Conservation (phyloP, 2,797 vertebrate species). For the Typhlichthys eigenmanni region DNA sequence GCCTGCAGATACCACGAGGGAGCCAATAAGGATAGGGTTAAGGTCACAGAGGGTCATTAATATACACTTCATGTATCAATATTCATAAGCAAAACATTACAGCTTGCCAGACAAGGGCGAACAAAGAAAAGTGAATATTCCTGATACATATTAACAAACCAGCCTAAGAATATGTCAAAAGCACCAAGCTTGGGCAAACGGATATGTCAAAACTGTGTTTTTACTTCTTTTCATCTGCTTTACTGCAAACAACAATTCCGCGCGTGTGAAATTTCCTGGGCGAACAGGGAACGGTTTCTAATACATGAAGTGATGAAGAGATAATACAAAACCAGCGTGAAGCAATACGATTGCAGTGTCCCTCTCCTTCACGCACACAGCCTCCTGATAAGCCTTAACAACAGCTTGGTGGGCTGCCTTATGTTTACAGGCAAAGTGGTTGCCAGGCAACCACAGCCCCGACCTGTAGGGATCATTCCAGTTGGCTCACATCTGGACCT, state of each 20-base stretch:
- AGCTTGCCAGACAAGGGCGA: constrained; percentile 86
- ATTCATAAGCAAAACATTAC: constrained; percentile 89
- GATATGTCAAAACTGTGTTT: constrained; percentile 62
- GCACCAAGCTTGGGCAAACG: constrained; percentile 59
- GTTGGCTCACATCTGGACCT: constrained; percentile 74
- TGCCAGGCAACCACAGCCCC: constrained; percentile 73
- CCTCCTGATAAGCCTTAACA: constrained; percentile 62
- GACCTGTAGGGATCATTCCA: constrained; percentile 76
- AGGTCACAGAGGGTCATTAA: constrained; percentile 87
- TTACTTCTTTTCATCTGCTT: constrained; percentile 36
- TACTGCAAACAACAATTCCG: constrained; percentile 43
- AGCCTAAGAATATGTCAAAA: constrained; percentile 74
- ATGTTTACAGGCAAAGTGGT: constrained; percentile 74
- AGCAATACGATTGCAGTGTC: constrained; percentile 15
- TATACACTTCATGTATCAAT: constrained; percentile 88
- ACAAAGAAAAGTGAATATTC: constrained; percentile 84
- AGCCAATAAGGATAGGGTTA: constrained; percentile 89
- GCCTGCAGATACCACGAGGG: constrained; percentile 80
- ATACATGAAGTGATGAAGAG: constrained; percentile 24
- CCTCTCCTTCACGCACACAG: constrained; percentile 38
- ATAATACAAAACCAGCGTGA: constrained; percentile 33
- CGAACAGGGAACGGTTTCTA: constrained; percentile 25
- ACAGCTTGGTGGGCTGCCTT: constrained; percentile 63
- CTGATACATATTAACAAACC: constrained; percentile 83
- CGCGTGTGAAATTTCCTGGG: constrained; percentile 35